phyloP scores from a whole-genome alignment of 2,113 vertebrate species.

The Pantherophis guttatus region DNA sequence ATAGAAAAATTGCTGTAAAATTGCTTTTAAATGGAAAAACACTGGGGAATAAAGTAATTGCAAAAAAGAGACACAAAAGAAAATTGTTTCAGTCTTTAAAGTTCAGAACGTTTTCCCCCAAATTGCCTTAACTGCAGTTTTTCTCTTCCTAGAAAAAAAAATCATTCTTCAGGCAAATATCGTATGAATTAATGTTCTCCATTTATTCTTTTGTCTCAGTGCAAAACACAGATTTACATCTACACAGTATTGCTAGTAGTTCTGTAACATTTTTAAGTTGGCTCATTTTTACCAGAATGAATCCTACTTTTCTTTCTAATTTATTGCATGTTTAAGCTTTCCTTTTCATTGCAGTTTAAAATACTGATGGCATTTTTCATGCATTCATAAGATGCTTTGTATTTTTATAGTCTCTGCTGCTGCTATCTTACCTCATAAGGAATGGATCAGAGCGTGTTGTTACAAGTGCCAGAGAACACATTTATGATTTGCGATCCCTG shows the following conservation, averaged over 20 bases:
- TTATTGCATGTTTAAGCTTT: constrained; percentile 35
- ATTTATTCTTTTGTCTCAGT: constrained; percentile 14
- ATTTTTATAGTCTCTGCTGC: constrained; percentile 86
- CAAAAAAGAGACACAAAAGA: constrained; percentile 39
- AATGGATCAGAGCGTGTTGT: constrained; percentile 98
- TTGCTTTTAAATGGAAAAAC: constrained; percentile 35
- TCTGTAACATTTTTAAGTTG: background rate
- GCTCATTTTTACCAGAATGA: constrained; percentile 25
- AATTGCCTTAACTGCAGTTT: constrained; percentile 14
- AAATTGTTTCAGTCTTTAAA: constrained; percentile 32
- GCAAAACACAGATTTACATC: constrained; percentile 32
- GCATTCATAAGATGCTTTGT: constrained; percentile 74
- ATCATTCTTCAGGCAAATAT: constrained; percentile 29
- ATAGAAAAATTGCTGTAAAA: constrained; percentile 31
- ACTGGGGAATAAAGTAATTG: constrained; percentile 30
- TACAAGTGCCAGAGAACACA: constrained; percentile 97
- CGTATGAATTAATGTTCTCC: constrained; percentile 20
- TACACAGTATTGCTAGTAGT: background rate
- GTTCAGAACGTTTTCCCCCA: constrained; percentile 24
- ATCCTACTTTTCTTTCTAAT: constrained; percentile 44
- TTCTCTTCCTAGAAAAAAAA: background rate
- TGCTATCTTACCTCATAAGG: constrained; percentile 95
- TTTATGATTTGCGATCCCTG: constrained; percentile 97
- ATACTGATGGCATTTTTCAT: constrained; percentile 64
- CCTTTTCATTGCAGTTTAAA: constrained; percentile 32